These are phyloP conservation scores for Galbula dea DNA, from an alignment of 2,113 vertebrate species.

Conservation along the genomic window DNA sequence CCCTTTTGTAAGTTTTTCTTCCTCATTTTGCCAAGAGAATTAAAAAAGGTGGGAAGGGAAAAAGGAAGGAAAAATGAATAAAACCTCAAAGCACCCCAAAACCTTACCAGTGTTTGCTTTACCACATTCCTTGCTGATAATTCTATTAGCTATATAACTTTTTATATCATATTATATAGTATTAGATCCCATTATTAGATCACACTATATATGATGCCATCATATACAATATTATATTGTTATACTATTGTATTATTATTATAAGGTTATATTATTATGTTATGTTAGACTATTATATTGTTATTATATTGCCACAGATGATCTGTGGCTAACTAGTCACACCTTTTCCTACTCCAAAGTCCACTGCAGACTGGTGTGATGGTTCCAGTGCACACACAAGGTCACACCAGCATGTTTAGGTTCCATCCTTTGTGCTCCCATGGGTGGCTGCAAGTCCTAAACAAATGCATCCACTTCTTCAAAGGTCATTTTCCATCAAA, in stretches of 20 bases:
- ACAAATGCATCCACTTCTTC: neutral
- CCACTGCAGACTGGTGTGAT: neutral
- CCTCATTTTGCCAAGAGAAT: neutral
- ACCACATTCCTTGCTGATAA: neutral
- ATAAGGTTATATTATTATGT: too few species aligned
- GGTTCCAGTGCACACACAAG: neutral
- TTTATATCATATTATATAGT: too few species aligned
- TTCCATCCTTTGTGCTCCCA: neutral
- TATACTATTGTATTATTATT: too few species aligned
- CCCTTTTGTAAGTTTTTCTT: neutral
- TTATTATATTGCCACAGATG: neutral
- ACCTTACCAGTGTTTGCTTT: neutral
- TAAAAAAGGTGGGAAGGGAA: too few species aligned
- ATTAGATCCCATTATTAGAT: too few species aligned
- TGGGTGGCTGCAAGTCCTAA: neutral
- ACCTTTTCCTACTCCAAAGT: neutral
- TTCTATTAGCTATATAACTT: too few species aligned
- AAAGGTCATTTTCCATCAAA: neutral
- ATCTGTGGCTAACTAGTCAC: neutral
- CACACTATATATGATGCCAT: too few species aligned
- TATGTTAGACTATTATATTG: too few species aligned
- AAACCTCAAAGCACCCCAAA: neutral
- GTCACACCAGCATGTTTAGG: neutral
- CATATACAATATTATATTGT: too few species aligned
- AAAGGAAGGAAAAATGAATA: too few species aligned